Base-by-base conservation (phyloP, 2,113 vertebrate species). In the Cynopterus brachyotis region DNA sequence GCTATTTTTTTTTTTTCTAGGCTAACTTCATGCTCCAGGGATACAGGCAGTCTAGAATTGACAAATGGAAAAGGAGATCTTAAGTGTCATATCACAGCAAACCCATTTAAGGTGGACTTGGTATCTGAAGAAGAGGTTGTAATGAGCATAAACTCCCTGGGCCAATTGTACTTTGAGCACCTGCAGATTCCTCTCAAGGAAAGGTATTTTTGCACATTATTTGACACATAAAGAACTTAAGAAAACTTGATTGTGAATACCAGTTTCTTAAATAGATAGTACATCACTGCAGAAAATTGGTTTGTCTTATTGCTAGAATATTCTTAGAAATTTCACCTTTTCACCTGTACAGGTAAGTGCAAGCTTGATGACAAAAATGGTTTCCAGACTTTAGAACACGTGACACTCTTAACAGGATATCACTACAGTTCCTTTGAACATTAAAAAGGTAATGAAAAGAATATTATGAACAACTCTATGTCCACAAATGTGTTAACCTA, bases 151-250 rank as follows among this genome's bases (percentile, higher is more conserved):
- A 99, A 99, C 98, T 98, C 99, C 50, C 97, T 97, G 81, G 98
- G 98, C 16, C 98, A 99, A 47, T 98, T 99, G 67, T 99, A 99
- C 98, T 99, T 99, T 80, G 99, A 99, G 96, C 98, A 98, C 16
- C 97, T 99, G 28, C 99, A 97, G 81, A 95, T 96, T 89, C 98
- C 97, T 89, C 97, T 97, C 26, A 98, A 98, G 98, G 98, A 98
- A 91, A 97, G 98, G 97, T 98, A 97, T 81, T 95, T 96, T 92
- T 90, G 53, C 12, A 86, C 4, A 83, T 94, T 88, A 67, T 15
- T 86, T 89, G 40, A 53, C 30, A 47, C 20, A 85, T 73, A 75
- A 80, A 69, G 24, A 95, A 32, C 80, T 81, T 93, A 79, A 89
- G 57, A 79, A 89, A 83, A 73, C 35, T 60, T 87, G 50, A 32